Percentiles rank a stretch among this genome's conserved stretches.
phyloP scores from a whole-genome alignment of 2,113 vertebrate species.

The Gallinago undulata region DNA sequence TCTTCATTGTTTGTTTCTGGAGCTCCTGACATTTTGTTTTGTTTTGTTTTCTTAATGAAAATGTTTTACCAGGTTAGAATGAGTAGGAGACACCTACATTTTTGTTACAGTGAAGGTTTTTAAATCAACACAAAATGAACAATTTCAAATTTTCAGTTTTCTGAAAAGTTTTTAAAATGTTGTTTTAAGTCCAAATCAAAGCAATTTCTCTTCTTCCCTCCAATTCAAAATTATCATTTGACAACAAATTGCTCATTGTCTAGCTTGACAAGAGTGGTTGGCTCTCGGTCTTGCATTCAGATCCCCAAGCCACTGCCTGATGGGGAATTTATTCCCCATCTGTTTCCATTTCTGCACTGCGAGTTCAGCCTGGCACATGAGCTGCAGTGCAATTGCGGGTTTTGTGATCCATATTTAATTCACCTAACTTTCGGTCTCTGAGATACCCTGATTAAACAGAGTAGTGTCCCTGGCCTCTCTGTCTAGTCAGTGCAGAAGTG shows the following conservation, averaged over 20 bases:
- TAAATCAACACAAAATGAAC: not conserved
- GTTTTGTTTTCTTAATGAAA: not conserved
- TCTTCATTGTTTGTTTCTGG: not conserved
- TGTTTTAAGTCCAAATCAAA: not conserved
- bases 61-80: not conserved
- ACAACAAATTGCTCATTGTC: conserved; percentile 17
- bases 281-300: not conserved
- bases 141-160: not conserved
- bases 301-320: not conserved
- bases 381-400: not conserved
- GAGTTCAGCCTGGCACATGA: not conserved
- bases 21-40: not conserved
- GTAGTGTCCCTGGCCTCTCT: not conserved
- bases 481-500: not conserved
- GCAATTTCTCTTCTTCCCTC: not conserved
- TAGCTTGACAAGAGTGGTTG: not conserved
- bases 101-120: not conserved
- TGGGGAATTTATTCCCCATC: conserved; percentile 6
- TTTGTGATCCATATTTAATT: conserved; percentile 32
- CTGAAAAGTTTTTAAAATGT: not conserved
- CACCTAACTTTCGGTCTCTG: not conserved
- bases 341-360: not conserved
- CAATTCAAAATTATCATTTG: not conserved
- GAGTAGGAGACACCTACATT: not conserved
- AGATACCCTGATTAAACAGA: not conserved